Conservation (phyloP, 1,140 invertebrate genomes). For the Parasteatoda tepidariorum region DNA sequence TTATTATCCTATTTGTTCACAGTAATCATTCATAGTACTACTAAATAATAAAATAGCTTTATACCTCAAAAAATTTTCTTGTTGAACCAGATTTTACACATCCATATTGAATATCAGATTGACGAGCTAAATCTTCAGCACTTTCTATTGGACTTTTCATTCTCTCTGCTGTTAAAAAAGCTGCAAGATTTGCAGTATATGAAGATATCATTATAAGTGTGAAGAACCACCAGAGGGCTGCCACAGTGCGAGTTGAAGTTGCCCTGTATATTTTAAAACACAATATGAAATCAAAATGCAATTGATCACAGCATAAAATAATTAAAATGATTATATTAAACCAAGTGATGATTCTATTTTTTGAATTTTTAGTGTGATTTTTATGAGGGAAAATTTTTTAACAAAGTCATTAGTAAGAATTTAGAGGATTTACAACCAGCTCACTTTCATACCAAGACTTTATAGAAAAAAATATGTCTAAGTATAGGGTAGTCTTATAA, state of each 20-base stretch:
- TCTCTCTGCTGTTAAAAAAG: conserved; percentile 72
- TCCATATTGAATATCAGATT: conserved; percentile 95
- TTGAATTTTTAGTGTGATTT: no score
- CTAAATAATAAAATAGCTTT: conserved; percentile 49
- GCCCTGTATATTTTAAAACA: no score
- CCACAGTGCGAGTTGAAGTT: conserved; percentile 89
- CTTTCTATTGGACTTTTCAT: conserved; percentile 81
- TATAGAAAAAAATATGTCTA: no score
- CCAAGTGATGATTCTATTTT: no score
- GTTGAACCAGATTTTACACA: conserved; percentile 93
- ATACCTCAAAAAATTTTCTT: conserved; percentile 89
- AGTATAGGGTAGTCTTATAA: no score
- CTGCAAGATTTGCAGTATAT: conserved; percentile 74
- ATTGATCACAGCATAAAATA: neutral
- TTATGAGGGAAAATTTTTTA: no score
- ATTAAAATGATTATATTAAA: no score
- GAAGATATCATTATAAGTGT: conserved; percentile 73
- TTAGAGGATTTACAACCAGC: no score
- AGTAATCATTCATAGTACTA: no score
- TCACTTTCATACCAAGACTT: no score
- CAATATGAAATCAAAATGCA: conserved; percentile 71
- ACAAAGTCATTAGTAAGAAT: no score
- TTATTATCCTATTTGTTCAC: no score
- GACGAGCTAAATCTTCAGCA: conserved; percentile 87
- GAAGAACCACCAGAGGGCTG: conserved; percentile 73